These are phyloP conservation scores for Exaiptasia diaphana DNA, from an alignment of 64 coral and sea anemone species.

Conservation along the genomic window DNA sequence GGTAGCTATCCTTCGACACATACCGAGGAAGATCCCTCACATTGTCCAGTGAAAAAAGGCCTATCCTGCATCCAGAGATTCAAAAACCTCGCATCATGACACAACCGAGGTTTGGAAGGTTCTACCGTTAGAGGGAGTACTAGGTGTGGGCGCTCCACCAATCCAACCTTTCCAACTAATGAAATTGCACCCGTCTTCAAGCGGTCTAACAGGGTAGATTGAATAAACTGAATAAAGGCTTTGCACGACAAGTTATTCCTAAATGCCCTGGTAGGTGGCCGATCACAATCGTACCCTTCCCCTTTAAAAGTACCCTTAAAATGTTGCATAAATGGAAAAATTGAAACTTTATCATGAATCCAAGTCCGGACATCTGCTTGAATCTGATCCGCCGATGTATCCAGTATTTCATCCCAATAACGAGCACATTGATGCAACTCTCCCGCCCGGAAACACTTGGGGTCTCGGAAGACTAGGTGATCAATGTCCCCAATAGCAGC, in stretches of 20 bases:
- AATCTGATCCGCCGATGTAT: not conserved
- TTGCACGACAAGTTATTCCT: slow-evolving; percentile 1
- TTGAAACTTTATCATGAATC: not conserved
- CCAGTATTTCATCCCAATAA: not conserved
- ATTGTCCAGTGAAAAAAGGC: slow-evolving; percentile 6
- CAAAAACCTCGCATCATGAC: slow-evolving; percentile 18
- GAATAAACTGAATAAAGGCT: not conserved
- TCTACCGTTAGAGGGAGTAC: slow-evolving; percentile 23
- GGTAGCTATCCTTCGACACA: not conserved
- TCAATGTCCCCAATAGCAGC: not conserved
- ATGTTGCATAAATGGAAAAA: slow-evolving; percentile 9
- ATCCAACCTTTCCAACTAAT: not conserved
- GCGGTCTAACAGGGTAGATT: not conserved
- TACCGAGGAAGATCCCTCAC: slow-evolving; percentile 21
- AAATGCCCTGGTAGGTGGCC: not conserved
- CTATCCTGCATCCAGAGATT: slow-evolving; percentile 29
- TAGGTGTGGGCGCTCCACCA: not conserved
- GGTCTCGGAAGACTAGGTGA: not conserved
- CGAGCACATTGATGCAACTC: not conserved
- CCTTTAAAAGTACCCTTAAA: slow-evolving; percentile 14
- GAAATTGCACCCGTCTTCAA: not conserved
- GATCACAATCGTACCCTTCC: not conserved
- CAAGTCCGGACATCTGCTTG: not conserved
- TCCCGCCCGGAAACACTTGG: not conserved
- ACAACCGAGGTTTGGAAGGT: slow-evolving; percentile 18